Evolutionary conservation across 2,797 vertebrate genomes (phyloP).

Genomic region (Gobionotothen gibberifrons): DNA sequence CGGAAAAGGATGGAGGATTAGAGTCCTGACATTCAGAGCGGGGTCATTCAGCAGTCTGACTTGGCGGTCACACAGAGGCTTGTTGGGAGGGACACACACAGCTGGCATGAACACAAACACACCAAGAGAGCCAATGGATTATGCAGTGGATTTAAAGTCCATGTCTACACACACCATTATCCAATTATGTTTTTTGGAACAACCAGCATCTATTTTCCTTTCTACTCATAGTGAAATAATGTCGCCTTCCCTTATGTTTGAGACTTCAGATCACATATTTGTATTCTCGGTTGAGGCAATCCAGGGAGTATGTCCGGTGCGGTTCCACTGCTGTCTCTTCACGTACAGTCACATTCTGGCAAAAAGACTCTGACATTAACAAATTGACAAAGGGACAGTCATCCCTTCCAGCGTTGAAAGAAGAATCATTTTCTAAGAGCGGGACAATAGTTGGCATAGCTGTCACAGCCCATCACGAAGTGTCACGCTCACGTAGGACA

Average conservation of each 20-base stretch:
- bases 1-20: not conserved
- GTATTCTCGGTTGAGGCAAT: not conserved
- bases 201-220: not conserved
- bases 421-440: slow-evolving; percentile 23
- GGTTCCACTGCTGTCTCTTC: slow-evolving; percentile 28
- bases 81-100: not conserved
- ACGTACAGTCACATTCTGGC: slow-evolving; percentile 19
- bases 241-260: not conserved
- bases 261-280: slow-evolving; percentile 3
- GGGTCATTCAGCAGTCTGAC: not conserved
- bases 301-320: not conserved
- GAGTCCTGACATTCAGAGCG: not conserved
- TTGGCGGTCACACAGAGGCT: not conserved
- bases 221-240: not conserved
- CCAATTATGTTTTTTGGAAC: not conserved
- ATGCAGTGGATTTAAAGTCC: no score
- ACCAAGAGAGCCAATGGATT: not conserved
- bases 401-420: slow-evolving; percentile 24
- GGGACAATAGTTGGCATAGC: slow-evolving; percentile 44
- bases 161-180: not conserved
- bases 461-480: slow-evolving; percentile 46
- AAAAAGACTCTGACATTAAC: slow-evolving; percentile 36
- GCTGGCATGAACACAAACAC: not conserved
- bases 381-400: slow-evolving; percentile 51
- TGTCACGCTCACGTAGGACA: slow-evolving; percentile 18